phyloP scores from a whole-genome alignment of 2,113 vertebrate species.

The Eira barbara region DNA sequence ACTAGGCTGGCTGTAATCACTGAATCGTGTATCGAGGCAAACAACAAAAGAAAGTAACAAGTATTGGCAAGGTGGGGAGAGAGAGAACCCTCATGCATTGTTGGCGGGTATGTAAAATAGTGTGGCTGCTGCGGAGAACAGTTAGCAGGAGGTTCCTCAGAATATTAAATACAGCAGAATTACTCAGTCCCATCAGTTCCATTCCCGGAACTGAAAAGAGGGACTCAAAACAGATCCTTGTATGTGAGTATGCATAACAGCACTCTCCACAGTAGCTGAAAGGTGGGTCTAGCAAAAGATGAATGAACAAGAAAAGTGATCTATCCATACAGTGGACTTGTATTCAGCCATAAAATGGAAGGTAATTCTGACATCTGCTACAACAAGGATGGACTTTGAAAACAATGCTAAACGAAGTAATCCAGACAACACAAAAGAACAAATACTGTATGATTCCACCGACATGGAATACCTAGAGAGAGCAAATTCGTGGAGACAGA shows the following conservation, averaged over 20 bases:
- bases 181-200: not conserved
- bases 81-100: not conserved
- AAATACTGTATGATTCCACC: not conserved
- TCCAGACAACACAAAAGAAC: not conserved
- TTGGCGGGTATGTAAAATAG: not conserved
- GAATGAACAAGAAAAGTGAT: not conserved
- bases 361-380: not conserved
- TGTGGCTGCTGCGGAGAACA: not conserved
- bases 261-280: not conserved
- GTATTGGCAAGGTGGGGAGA: not conserved
- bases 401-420: constrained; percentile 3
- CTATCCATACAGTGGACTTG: not conserved
- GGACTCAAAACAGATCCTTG: not conserved
- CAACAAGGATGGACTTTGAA: not conserved
- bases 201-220: not conserved
- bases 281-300: not conserved
- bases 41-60: not conserved
- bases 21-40: not conserved
- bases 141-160: not conserved
- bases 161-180: not conserved
- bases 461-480: not conserved
- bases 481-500: not conserved
- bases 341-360: not conserved
- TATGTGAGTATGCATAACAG: not conserved
- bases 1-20: not conserved